These are phyloP conservation scores for Tenebrio molitor DNA, from an alignment of 1,140 invertebrate genomes.

Conservation along the genomic window DNA sequence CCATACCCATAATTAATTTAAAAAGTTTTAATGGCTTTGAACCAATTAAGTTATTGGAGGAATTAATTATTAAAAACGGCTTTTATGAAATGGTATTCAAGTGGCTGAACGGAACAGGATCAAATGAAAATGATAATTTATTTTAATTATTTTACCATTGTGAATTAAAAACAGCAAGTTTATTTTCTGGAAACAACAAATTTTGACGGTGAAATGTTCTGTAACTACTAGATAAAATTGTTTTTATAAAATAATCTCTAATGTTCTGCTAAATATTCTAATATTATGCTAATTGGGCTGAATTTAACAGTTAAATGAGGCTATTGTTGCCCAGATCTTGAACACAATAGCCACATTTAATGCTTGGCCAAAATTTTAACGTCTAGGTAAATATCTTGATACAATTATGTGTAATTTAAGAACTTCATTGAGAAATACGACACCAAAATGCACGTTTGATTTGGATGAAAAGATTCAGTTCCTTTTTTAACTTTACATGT, in stretches of 20 bases:
- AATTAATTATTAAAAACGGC: background rate
- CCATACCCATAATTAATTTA: background rate
- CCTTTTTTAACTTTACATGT: too few relatives aligned
- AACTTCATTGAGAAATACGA: too few relatives aligned
- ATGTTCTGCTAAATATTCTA: background rate
- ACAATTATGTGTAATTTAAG: too few relatives aligned
- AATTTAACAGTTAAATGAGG: too few relatives aligned
- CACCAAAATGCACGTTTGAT: too few relatives aligned
- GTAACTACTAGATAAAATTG: background rate
- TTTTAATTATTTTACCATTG: background rate
- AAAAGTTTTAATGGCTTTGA: background rate
- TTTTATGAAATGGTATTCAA: background rate
- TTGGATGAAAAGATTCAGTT: too few relatives aligned
- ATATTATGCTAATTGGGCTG: too few relatives aligned
- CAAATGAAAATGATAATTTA: conserved; percentile 3
- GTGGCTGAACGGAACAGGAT: background rate
- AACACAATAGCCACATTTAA: too few relatives aligned
- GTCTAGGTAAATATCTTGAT: too few relatives aligned
- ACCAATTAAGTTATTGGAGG: background rate
- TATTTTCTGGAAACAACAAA: conserved; percentile 3
- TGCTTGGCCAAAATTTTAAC: too few relatives aligned
- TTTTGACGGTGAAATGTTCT: background rate
- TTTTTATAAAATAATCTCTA: background rate
- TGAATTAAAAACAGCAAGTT: background rate
- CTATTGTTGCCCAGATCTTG: too few relatives aligned